A percentile compares a stretch with the other conserved stretches of the same genome.
Evolutionary conservation across 2,113 vertebrate genomes (phyloP).

Genomic region (Pogonocichla stellata): DNA sequence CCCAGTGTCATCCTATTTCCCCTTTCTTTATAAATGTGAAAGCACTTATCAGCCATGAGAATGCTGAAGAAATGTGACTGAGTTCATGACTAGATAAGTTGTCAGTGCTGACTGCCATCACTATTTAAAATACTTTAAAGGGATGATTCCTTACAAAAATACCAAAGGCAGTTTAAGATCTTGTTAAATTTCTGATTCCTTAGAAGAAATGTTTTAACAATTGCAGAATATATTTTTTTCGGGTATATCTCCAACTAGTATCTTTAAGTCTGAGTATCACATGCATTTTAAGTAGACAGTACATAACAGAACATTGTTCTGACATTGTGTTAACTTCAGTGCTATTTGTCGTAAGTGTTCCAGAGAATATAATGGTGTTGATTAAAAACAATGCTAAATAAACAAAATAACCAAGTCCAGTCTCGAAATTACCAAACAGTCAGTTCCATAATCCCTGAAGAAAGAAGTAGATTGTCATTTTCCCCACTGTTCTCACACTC

Average conservation of each 20-base stretch:
- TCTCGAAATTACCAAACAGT: accelerated
- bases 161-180: neutral
- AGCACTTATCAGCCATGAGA: neutral
- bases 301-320: neutral
- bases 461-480: neutral
- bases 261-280: neutral
- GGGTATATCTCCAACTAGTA: neutral
- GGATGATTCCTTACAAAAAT: neutral
- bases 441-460: neutral
- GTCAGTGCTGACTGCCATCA: neutral
- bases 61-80: neutral
- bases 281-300: neutral
- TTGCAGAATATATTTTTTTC: neutral
- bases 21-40: neutral
- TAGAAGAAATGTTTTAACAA: neutral
- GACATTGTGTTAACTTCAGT: neutral
- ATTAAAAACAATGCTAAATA: neutral
- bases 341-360: neutral
- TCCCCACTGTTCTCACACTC: neutral
- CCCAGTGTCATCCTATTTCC: neutral
- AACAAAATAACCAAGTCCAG: neutral
- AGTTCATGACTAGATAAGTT: neutral
- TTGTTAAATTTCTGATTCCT: neutral
- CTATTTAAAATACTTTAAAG: neutral
- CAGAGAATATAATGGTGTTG: neutral